phyloP scores from a whole-genome alignment of 1,140 invertebrate genomes.

The Varroa destructor region DNA sequence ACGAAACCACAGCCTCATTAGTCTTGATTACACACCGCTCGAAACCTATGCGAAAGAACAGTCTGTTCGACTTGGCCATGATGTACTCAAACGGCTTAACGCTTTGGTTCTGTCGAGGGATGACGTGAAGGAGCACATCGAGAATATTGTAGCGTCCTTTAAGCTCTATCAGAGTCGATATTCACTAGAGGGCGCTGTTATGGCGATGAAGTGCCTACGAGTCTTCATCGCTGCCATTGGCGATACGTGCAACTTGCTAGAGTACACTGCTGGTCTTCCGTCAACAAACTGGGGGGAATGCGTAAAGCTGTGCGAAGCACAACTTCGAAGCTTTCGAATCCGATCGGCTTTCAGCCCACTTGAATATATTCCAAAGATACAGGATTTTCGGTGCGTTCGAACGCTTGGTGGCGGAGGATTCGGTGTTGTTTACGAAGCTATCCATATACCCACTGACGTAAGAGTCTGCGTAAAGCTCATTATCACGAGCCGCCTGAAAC shows the following conservation, averaged over 20 bases:
- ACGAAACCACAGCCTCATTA: not conserved
- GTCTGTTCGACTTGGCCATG: not conserved
- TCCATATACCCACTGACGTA: not conserved
- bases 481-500: not conserved
- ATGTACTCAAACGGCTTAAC: not conserved
- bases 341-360: not conserved
- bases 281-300: not conserved
- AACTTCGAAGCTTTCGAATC: not conserved
- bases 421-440: constrained; percentile 7
- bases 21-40: constrained; percentile 24
- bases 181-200: constrained; percentile 3
- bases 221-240: not conserved
- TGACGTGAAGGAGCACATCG: constrained; percentile 8
- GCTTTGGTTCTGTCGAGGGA: not conserved
- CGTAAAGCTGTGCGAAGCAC: not conserved
- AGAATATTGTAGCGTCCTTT: constrained; percentile 6
- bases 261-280: not conserved
- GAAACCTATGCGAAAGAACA: constrained; percentile 15
- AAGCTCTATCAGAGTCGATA: constrained; percentile 1
- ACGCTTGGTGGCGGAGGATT: constrained; percentile 11
- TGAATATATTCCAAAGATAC: not conserved
- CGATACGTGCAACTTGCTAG: constrained; percentile 6
- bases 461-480: constrained; percentile 7
- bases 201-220: constrained; percentile 15
- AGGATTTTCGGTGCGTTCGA: not conserved